Percentiles rank a stretch among this genome's conserved stretches.
Evolutionary conservation across 2,113 vertebrate species (phyloP).

Genomic region (Meleagris gallopavo): DNA sequence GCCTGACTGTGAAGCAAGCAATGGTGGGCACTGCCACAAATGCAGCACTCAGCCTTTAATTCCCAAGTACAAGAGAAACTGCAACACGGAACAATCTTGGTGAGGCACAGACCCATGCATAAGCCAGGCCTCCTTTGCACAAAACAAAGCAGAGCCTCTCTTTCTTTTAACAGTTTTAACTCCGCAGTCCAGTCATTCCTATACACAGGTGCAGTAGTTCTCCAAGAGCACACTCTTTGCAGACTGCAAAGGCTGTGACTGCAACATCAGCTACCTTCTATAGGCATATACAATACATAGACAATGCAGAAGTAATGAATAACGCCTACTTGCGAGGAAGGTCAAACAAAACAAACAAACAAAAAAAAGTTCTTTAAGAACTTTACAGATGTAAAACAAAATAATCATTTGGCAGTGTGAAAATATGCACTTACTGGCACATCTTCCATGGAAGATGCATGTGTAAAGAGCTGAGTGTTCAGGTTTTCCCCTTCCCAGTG

Average conservation of each 20-base stretch:
- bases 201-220: not conserved
- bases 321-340: not conserved
- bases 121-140: not conserved
- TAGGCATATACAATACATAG: too few species aligned
- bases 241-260: not conserved
- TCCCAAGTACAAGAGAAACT: not conserved
- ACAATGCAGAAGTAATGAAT: rapidly evolving
- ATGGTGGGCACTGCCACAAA: not conserved
- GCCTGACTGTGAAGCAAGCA: not conserved
- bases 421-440: conserved; percentile 85
- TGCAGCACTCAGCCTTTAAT: rapidly evolving
- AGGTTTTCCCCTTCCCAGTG: conserved; percentile 92
- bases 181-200: not conserved
- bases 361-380: not conserved
- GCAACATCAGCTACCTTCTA: not conserved
- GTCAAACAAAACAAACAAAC: not conserved
- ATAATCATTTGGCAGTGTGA: not conserved
- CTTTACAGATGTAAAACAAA: not conserved
- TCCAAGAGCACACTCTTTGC: not conserved
- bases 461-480: conserved; percentile 90
- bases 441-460: conserved; percentile 83
- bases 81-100: not conserved
- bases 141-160: not conserved
- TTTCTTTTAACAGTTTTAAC: not conserved
- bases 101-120: not conserved